Conservation (phyloP, 2,888 invertebrate genomes). For the Chironomus riparius region DNA sequence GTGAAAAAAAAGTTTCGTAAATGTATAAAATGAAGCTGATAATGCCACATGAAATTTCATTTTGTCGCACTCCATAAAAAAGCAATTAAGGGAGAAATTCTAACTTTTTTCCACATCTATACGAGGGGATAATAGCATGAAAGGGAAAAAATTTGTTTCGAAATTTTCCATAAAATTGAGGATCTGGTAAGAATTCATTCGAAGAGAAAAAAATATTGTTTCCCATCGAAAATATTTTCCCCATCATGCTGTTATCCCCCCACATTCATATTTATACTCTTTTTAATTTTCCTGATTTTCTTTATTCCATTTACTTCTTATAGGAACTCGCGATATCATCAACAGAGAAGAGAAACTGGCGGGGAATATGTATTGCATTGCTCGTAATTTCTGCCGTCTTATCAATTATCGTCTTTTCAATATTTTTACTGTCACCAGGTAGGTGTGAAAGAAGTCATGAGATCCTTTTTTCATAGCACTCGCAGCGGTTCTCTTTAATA, state of each 20-base stretch:
- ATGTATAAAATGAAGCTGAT: too few relatives aligned
- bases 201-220: too few relatives aligned
- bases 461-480: neutral
- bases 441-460: conserved; percentile 7
- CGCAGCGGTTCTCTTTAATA: neutral
- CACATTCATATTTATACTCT: neutral
- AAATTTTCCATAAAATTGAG: too few relatives aligned
- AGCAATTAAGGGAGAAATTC: neutral
- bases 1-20: too few relatives aligned
- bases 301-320: conserved; percentile 32
- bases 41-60: neutral
- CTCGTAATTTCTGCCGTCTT: conserved; percentile 83
- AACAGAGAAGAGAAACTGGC: conserved; percentile 85
- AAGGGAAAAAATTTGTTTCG: too few relatives aligned
- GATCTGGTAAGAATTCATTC: too few relatives aligned
- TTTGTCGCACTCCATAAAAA: neutral
- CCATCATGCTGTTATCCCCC: too few relatives aligned
- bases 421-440: conserved; percentile 76
- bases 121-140: too few relatives aligned
- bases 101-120: neutral
- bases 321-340: conserved; percentile 84
- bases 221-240: too few relatives aligned
- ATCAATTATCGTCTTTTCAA: conserved; percentile 82
- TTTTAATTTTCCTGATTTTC: neutral
- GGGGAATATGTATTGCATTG: conserved; percentile 84